Evolutionary conservation across 2,113 vertebrate species (phyloP), one percentile per base, ranked within the genome.

Genomic region (Pelusios castaneus): DNA sequence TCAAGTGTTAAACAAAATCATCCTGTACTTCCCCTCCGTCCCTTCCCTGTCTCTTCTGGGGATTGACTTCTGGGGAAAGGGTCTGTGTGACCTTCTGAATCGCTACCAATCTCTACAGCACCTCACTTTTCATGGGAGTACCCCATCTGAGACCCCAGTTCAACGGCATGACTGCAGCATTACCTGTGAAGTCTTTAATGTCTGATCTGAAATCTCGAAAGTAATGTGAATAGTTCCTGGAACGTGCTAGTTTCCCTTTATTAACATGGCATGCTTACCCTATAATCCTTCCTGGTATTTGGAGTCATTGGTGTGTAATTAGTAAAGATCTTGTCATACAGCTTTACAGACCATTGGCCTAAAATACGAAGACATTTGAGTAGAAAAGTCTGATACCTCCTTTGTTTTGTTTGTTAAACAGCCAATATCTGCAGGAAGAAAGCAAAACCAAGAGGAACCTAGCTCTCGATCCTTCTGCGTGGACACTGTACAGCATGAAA

Each of bases 401-500:
- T 85, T 73, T 84, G 80, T 80, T 97, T 94, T 95, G 92, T 97
- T 94, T 95, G 92, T 95, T 90, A 87, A 92, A 73, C 88, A 99
- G 99, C 90, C 95, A 97, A 84, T 99, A 99, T 95, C 96, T 99
- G 84, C 98, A 98, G 95, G 98, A 99, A 84, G 99, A 99, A 97
- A 99, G 98, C 95, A 98, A 94, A 95, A 96, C 90, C 55, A 99
- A 98, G 97, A 99, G 98, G 96, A 98, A 98, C 16, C 92, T 96
- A 97, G 98, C 99, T n/a, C 94, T 99, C n/a, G 97, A 97, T 73
- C n/a, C 93, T 78, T 92, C 97, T 0, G 99, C 99, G 90, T 99
- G 99, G 99, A 98, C 95, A 4, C 95, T 99, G 89, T 97, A 95
- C 90, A 99, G 98, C 96, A 91, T 98, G 96, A 97, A 97, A 87